A percentile compares a stretch with the other conserved stretches of the same genome.
These are phyloP conservation scores for Glomeris marginata DNA, from an alignment of 2,888 invertebrate genomes.

Conservation along the genomic window DNA sequence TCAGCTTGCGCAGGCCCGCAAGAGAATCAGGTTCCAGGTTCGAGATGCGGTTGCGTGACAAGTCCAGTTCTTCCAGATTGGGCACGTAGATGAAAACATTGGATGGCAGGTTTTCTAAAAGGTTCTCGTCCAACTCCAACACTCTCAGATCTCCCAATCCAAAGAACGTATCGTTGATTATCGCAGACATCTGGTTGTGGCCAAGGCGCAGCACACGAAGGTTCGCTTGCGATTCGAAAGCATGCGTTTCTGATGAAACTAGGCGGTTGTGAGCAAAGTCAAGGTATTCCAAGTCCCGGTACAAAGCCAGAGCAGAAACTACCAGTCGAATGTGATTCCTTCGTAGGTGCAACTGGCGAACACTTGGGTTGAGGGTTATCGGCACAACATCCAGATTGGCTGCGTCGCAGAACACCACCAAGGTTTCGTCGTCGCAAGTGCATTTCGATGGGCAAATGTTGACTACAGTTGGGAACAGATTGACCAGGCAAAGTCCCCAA, in stretches of 20 bases:
- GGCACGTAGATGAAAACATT: constrained; percentile 31
- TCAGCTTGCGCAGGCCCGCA: constrained; percentile 47
- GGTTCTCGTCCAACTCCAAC: constrained; percentile 32
- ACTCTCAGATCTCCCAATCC: constrained; percentile 57
- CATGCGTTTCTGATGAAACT: constrained; percentile 59
- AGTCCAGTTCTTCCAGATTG: constrained; percentile 52
- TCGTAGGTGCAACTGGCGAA: constrained; percentile 52
- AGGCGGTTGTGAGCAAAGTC: constrained; percentile 72
- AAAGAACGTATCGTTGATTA: constrained; percentile 58
- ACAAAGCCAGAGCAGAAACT: constrained; percentile 61
- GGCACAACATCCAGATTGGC: constrained; percentile 66
- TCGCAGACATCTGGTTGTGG: constrained; percentile 55
- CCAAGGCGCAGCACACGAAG: constrained; percentile 42
- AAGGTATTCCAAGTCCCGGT: constrained; percentile 58
- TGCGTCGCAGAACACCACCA: constrained; percentile 58
- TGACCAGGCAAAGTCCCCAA: too few species aligned
- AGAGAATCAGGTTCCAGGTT: constrained; percentile 54
- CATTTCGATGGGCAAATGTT: constrained; percentile 68
- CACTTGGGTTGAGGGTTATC: constrained; percentile 64
- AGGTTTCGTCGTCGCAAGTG: constrained; percentile 64
- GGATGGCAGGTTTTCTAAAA: constrained; percentile 5
- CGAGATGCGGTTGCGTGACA: constrained; percentile 64
- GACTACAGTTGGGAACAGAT: constrained; percentile 32
- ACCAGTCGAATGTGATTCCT: constrained; percentile 65
- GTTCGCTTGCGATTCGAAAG: constrained; percentile 60